Evolutionary conservation across 2,797 vertebrate genomes (phyloP).

Genomic region (Nasua narica): DNA sequence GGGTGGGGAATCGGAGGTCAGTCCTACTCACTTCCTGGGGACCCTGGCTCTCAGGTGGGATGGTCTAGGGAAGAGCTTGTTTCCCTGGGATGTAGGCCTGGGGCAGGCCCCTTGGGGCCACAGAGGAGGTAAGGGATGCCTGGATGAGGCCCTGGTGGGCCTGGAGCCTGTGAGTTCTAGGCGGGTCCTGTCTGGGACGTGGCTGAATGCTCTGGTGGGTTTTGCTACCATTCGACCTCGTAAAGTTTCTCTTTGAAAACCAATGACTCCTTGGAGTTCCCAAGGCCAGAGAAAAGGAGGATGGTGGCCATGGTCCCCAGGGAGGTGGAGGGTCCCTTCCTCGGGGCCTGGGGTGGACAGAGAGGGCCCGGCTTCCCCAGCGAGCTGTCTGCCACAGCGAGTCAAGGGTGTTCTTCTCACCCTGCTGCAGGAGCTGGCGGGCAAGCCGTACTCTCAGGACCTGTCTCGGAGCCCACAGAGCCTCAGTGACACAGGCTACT

Average conservation of each 20-base stretch:
- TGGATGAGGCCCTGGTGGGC: not conserved
- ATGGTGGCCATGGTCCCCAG: not conserved
- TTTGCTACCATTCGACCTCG: not conserved
- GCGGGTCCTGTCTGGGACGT: not conserved
- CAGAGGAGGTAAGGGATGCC: not conserved
- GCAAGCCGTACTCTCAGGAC: conserved; percentile 95
- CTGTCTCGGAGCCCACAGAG: conserved; percentile 97
- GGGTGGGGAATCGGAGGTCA: conserved; percentile 94
- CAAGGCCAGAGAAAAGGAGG: not conserved
- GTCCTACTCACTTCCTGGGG: conserved; percentile 59
- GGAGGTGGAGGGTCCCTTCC: not conserved
- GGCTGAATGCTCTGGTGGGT: not conserved
- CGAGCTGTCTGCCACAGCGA: not conserved
- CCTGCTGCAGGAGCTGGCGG: conserved; percentile 88
- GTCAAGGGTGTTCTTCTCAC: conserved; percentile 38
- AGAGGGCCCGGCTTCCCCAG: not conserved
- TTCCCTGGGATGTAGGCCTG: not conserved
- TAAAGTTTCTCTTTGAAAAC: conserved; percentile 21
- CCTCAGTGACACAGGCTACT: conserved; percentile 98
- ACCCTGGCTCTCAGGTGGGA: not conserved
- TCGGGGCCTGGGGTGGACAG: not conserved
- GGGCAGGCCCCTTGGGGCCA: not conserved
- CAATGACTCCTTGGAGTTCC: not conserved
- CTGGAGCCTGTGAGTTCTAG: not conserved
- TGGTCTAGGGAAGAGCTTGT: not conserved